These are phyloP conservation scores for Psittacula derbiana DNA, from an alignment of 2,797 vertebrate genomes.

Conservation along the genomic window DNA sequence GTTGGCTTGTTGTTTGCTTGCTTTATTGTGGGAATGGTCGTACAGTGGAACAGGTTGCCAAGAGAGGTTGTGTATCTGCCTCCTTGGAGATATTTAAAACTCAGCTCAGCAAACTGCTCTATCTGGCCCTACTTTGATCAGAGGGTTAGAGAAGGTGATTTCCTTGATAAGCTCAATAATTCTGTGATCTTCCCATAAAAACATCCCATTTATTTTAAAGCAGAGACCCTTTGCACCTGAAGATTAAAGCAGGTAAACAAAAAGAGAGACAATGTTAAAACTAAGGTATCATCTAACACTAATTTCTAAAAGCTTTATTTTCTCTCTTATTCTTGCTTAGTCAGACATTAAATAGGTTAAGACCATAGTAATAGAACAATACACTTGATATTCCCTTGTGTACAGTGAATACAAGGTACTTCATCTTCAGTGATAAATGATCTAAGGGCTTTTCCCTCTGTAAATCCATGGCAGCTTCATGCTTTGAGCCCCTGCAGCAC, in stretches of 20 bases:
- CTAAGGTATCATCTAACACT: not conserved
- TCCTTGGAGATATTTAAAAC: not conserved
- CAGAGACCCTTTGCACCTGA: not conserved
- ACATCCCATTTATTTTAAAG: not conserved
- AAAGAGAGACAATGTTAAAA: not conserved
- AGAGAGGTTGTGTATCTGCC: not conserved
- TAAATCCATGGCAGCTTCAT: not conserved
- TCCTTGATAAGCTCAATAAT: not conserved
- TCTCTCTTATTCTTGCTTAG: not conserved
- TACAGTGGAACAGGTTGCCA: not conserved
- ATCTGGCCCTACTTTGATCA: not conserved
- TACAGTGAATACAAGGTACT: not conserved
- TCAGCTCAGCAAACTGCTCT: not conserved
- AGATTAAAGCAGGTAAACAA: slow-evolving; percentile 2
- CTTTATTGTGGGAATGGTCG: not conserved
- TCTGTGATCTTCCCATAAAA: not conserved
- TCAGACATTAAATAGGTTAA: not conserved
- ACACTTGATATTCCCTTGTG: not conserved
- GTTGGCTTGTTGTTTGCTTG: fast-evolving
- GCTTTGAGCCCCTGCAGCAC: not conserved
- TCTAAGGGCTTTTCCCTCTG: not conserved
- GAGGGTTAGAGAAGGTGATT: not conserved
- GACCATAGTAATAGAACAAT: not conserved
- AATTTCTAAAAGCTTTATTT: not conserved
- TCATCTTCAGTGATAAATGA: not conserved